These are phyloP conservation scores for Aurelia aurita DNA, from an alignment of 30 jellyfish, hydroid and myxozoan genomes.

Conservation along the genomic window DNA sequence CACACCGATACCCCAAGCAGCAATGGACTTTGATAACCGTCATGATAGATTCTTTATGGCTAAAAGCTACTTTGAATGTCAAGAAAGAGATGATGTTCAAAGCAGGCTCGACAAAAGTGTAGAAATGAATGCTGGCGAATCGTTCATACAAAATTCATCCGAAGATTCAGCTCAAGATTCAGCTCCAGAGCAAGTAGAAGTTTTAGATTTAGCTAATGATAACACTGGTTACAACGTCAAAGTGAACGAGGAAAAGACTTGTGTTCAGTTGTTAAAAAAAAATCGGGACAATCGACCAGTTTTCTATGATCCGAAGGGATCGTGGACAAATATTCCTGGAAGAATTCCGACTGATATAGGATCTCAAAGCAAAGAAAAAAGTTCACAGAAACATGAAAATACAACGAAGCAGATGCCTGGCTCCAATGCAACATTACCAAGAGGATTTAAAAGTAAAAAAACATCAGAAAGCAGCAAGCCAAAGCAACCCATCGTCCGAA, in stretches of 20 bases:
- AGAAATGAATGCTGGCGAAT: not conserved
- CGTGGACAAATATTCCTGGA: conserved; percentile 4
- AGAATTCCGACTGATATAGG: not conserved
- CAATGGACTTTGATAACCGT: conserved; percentile 1
- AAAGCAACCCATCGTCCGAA: not conserved
- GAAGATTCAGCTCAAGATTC: not conserved
- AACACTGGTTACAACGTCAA: not conserved
- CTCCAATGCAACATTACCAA: conserved; percentile 15
- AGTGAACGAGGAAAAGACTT: not conserved
- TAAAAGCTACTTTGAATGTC: conserved; percentile 20
- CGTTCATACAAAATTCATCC: not conserved
- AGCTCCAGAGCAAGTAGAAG: not conserved
- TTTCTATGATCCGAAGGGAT: conserved; percentile 40
- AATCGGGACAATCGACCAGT: conserved; percentile 41
- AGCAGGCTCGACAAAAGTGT: not conserved
- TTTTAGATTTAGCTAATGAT: not conserved
- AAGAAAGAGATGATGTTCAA: not conserved
- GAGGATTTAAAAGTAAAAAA: not conserved
- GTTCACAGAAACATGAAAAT: too few species aligned
- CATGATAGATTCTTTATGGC: conserved; percentile 25
- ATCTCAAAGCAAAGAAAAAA: not conserved
- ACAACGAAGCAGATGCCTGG: too few species aligned
- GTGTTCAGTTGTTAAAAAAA: not conserved
- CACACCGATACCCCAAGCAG: not conserved
- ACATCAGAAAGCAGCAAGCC: not conserved